Evolutionary conservation across 2,113 vertebrate genomes (phyloP).

Genomic region (Bettongia penicillata): DNA sequence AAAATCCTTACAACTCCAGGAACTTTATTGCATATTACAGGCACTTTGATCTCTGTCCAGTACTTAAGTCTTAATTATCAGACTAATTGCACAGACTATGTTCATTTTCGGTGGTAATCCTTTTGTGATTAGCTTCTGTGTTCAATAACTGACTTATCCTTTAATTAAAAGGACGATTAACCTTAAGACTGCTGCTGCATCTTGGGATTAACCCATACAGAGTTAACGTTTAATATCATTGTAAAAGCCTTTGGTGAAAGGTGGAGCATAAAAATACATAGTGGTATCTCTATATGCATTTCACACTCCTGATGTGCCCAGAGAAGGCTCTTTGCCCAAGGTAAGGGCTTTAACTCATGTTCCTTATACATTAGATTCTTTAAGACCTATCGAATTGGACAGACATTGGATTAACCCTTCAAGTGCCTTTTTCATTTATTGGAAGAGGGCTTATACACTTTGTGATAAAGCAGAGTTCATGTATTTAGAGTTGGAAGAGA

Average conservation of each 20-base stretch:
- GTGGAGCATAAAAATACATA: slow-evolving; percentile 77
- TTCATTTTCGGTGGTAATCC: slow-evolving; percentile 97
- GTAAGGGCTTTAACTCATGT: slow-evolving; percentile 65
- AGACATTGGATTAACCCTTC: slow-evolving; percentile 55
- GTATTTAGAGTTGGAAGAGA: neutral
- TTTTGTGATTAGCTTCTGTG: slow-evolving; percentile 95
- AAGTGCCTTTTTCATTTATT: slow-evolving; percentile 57
- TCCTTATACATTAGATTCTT: slow-evolving; percentile 68
- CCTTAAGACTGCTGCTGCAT: slow-evolving; percentile 90
- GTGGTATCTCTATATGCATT: slow-evolving; percentile 62
- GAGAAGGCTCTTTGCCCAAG: slow-evolving; percentile 59
- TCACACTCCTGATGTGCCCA: slow-evolving; percentile 66
- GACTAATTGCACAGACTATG: slow-evolving; percentile 97
- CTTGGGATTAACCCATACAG: slow-evolving; percentile 89
- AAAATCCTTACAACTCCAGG: slow-evolving; percentile 91
- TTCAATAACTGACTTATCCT: slow-evolving; percentile 95
- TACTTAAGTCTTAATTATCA: slow-evolving; percentile 99
- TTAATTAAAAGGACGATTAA: slow-evolving; percentile 99
- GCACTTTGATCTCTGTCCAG: slow-evolving; percentile 95
- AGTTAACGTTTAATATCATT: slow-evolving; percentile 87
- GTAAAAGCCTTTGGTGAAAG: slow-evolving; percentile 83
- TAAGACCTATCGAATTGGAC: slow-evolving; percentile 40
- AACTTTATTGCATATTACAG: slow-evolving; percentile 97
- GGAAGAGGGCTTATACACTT: slow-evolving; percentile 12
- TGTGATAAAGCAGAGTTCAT: slow-evolving; percentile 27